These are phyloP conservation scores for Amblyjoppa proteus DNA, from an alignment of 2,888 invertebrate species.

Conservation along the genomic window DNA sequence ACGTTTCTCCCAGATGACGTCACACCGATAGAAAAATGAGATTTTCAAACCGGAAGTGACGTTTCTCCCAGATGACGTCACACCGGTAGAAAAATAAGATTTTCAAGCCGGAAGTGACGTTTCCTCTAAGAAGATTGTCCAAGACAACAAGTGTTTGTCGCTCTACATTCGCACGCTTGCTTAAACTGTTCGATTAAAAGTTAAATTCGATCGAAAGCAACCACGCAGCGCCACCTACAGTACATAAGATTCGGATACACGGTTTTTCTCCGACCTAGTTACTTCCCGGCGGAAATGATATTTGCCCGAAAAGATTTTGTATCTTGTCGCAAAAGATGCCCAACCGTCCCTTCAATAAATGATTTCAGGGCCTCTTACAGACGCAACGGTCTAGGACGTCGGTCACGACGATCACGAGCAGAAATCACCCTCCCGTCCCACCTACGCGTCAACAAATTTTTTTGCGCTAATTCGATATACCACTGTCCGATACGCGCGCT, in stretches of 20 bases:
- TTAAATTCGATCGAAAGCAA: not conserved
- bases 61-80: too few species aligned
- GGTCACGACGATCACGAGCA: not conserved
- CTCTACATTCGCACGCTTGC: not conserved
- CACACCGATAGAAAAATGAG: too few species aligned
- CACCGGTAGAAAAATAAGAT: too few species aligned
- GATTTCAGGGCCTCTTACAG: not conserved
- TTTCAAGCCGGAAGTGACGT: too few species aligned
- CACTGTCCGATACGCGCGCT: slow-evolving; percentile 11
- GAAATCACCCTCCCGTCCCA: not conserved
- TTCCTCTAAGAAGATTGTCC: too few species aligned
- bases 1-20: too few species aligned
- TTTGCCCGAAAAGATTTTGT: not conserved
- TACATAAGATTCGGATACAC: not conserved
- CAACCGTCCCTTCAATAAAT: not conserved
- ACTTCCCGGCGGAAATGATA: not conserved
- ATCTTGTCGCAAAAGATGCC: not conserved
- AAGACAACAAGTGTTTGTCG: not conserved
- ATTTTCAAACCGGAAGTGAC: too few species aligned
- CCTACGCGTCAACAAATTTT: not conserved
- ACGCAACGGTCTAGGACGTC: not conserved
- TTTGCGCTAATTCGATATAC: not conserved
- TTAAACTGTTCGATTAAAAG: not conserved
- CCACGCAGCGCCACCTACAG: not conserved
- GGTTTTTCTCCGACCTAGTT: not conserved